Evolutionary conservation across 2,797 vertebrate genomes (phyloP), one percentile per base, ranked within the genome.

Genomic region (Leuciscus waleckii): DNA sequence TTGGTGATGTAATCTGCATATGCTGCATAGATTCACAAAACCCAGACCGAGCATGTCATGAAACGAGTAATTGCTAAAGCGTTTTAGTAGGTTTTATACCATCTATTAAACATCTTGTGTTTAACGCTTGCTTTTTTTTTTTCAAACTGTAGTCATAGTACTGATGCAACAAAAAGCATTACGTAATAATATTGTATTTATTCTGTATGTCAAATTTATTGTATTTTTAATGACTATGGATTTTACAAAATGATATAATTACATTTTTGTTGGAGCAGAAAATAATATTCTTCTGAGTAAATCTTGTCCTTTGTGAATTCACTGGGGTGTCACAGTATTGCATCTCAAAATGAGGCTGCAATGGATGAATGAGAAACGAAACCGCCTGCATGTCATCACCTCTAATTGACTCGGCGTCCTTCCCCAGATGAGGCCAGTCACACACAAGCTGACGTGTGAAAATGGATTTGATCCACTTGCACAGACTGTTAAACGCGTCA

Each of bases 341-440:
- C 32, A 51, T 87, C 70, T 51, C 1, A 70, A 70, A 68, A 23
- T 58, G 41, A 58, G 32, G 70, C 23, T 61, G 70, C 54, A 13
- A 63, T 32, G 75, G 56, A 39, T 51, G 68, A 77, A 74, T 23
- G 77, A 56, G 46, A 80, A 79, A 70, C 56, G 54, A 75, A 67
- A 71, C 56, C 26, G 79, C 84, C 78, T 78, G 77, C 83, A 74
- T 82, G 81, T 82, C 84, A 81, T 89, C 41, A n/a, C 85, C 67
- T 86, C 73, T 89, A 87, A 87, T 83, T 84, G 88, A 86, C 81
- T 87, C 81, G 1, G 77, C 71, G 43, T 76, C 79, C 82, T 54
- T 61, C 68, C 86, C 69, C 88, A 87, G 86, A 87, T 86, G 88
- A 81, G 77, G 67, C 76, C 46, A 68, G 49, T 84, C 83, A 85